phyloP scores from a whole-genome alignment of 2,113 vertebrate genomes.

The Cavia aperea region DNA sequence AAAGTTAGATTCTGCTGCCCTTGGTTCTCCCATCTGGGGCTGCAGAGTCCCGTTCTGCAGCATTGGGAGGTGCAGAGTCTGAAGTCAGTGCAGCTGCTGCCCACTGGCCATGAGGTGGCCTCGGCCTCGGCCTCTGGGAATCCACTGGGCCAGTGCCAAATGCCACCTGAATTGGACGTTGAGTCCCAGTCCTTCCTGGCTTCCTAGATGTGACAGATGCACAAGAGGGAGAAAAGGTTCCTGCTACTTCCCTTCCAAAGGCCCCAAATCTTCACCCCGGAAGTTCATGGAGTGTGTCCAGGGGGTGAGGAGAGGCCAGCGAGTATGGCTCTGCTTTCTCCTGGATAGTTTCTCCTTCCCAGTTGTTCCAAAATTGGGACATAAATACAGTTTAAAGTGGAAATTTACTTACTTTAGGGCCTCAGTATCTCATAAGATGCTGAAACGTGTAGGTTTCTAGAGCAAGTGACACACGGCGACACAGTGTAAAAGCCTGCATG shows the following conservation, averaged over 20 bases:
- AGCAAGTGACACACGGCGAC: not conserved
- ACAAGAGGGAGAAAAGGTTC: not conserved
- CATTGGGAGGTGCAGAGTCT: too few species aligned
- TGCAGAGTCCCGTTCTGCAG: not conserved
- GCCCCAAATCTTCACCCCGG: not conserved
- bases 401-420: not conserved
- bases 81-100: not conserved
- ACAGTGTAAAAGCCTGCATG: not conserved
- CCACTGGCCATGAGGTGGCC: too few species aligned
- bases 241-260: not conserved
- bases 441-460: not conserved
- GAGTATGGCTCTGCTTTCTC: accelerated
- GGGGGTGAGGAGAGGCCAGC: not conserved
- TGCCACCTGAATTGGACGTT: not conserved
- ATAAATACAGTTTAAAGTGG: not conserved
- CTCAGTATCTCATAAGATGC: not conserved
- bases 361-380: not conserved
- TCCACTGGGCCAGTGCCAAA: not conserved
- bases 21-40: not conserved
- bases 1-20: not conserved
- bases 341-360: not conserved
- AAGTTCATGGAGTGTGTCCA: not conserved
- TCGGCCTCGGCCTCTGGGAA: not conserved
- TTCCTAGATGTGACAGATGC: not conserved
- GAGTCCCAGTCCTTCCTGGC: not conserved